These are phyloP conservation scores for Bergia puertoricense DNA, from an alignment of 92 coral and sea anemone species.

Conservation along the genomic window DNA sequence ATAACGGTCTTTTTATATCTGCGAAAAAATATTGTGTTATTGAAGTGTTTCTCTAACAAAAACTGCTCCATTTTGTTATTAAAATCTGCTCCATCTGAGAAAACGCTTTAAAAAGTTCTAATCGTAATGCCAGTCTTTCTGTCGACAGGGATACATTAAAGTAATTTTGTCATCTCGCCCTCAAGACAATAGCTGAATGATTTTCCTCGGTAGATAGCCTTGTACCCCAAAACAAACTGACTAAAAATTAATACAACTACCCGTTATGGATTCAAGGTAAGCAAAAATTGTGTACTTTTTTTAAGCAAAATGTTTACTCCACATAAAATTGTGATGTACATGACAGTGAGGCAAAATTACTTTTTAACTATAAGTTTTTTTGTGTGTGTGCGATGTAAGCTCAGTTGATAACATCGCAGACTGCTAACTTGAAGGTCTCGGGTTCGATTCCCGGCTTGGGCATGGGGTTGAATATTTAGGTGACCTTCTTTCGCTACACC, in stretches of 20 bases:
- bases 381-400: not conserved
- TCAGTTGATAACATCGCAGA: too few relatives aligned
- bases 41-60: not conserved
- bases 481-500: too few relatives aligned
- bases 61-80: too few relatives aligned
- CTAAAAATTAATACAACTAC: not conserved
- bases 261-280: not conserved
- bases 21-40: not conserved
- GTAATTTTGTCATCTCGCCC: not conserved
- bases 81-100: too few relatives aligned
- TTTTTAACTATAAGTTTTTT: not conserved
- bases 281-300: not conserved
- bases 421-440: too few relatives aligned
- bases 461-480: too few relatives aligned
- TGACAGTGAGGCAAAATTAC: too few relatives aligned
- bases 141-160: not conserved
- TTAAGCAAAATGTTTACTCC: too few relatives aligned
- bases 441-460: too few relatives aligned
- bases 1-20: not conserved
- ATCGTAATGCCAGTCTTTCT: not conserved
- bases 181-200: too few relatives aligned
- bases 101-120: too few relatives aligned
- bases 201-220: not conserved
- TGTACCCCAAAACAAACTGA: not conserved
- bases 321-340: not conserved